phyloP scores from a whole-genome alignment of 2,888 invertebrate genomes.

The Patella pellucida region DNA sequence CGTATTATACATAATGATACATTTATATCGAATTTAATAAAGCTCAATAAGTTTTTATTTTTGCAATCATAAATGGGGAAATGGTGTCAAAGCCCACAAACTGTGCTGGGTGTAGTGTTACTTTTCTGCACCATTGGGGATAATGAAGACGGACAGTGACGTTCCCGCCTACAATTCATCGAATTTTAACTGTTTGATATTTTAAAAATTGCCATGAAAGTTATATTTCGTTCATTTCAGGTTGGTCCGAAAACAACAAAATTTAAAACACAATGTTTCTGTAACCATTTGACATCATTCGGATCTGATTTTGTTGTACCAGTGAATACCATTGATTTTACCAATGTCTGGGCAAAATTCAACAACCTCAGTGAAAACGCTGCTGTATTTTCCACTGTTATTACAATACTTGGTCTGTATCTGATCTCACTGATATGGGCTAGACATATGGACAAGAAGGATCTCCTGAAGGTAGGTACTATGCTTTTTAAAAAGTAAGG shows the following conservation, averaged over 20 bases:
- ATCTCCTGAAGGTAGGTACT: constrained; percentile 62
- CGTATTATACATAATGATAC: too few relatives aligned
- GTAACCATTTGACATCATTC: constrained; percentile 69
- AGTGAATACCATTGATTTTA: constrained; percentile 71
- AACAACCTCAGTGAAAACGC: constrained; percentile 68
- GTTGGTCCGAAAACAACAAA: constrained; percentile 63
- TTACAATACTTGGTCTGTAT: constrained; percentile 63
- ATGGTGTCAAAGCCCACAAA: too few relatives aligned
- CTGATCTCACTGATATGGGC: constrained; percentile 65
- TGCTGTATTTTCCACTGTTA: constrained; percentile 69
- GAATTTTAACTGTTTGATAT: too few relatives aligned
- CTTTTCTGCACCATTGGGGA: not conserved
- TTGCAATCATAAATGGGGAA: too few relatives aligned
- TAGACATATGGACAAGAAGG: constrained; percentile 67
- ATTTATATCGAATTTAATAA: too few relatives aligned
- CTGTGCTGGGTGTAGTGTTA: too few relatives aligned
- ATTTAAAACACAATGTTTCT: constrained; percentile 64
- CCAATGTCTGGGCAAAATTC: constrained; percentile 69
- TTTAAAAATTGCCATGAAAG: too few relatives aligned
- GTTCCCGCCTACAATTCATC: too few relatives aligned
- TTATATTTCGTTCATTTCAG: constrained; percentile 37
- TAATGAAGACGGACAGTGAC: not conserved
- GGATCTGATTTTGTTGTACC: constrained; percentile 70
- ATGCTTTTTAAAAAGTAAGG: too few relatives aligned
- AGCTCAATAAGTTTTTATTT: too few relatives aligned